phyloP scores from a whole-genome alignment of 2,797 vertebrate genomes.

The Natrix natrix region DNA sequence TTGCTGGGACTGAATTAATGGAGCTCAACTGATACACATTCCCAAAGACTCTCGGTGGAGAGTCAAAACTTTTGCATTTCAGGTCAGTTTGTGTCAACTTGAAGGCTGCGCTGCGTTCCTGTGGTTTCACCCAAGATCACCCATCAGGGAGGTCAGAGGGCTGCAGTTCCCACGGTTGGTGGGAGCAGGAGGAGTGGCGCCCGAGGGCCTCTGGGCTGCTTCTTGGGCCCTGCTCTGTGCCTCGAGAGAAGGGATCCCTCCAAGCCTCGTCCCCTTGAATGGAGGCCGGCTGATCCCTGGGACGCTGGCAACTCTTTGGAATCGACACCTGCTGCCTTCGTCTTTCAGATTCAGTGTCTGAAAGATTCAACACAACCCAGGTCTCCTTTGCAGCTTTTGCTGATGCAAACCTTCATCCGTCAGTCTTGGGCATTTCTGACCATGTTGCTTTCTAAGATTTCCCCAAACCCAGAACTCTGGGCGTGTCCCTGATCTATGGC shows the following conservation, averaged over 20 bases:
- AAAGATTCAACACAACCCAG: background rate
- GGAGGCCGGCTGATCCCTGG: too few relatives aligned
- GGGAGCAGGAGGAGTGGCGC: background rate
- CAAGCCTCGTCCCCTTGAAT: background rate
- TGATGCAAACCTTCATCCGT: too few relatives aligned
- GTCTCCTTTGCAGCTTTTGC: background rate
- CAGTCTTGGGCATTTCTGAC: too few relatives aligned
- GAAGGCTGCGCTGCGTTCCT: background rate
- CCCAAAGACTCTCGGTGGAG: background rate
- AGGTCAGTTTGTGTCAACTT: background rate
- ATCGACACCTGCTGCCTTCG: background rate
- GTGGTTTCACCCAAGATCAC: background rate
- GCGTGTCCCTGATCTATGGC: background rate
- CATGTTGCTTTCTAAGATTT: background rate
- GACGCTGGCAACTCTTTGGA: background rate
- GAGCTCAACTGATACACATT: background rate
- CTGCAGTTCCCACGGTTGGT: background rate
- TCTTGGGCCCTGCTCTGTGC: conserved; percentile 58
- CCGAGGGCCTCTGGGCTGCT: conserved; percentile 30
- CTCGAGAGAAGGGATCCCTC: conserved; percentile 43
- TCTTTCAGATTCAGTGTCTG: background rate
- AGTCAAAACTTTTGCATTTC: background rate
- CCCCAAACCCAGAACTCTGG: too few relatives aligned
- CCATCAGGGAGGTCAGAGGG: background rate
- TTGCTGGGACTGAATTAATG: background rate